These are phyloP conservation scores for Dendrocincla fuliginosa DNA, from an alignment of 2,797 vertebrate species.

Conservation along the genomic window DNA sequence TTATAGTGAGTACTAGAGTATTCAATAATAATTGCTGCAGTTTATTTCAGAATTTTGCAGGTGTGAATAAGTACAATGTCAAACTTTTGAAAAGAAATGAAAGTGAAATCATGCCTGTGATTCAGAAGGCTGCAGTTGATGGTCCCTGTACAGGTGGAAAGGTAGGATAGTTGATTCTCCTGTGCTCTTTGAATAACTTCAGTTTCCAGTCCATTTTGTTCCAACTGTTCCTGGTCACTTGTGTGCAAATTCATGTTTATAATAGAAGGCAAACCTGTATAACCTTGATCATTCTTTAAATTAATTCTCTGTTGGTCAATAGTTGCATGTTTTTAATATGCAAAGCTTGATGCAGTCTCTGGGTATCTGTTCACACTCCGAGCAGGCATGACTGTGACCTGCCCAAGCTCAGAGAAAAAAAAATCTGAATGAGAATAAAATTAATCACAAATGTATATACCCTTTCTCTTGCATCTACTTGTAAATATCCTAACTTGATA, in stretches of 20 bases:
- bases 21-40: not conserved
- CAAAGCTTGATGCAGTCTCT: not conserved
- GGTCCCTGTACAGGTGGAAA: conserved; percentile 53
- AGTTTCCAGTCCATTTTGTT: not conserved
- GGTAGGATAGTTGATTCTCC: conserved; percentile 51
- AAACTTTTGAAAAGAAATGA: conserved; percentile 91
- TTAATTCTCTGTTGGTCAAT: not conserved
- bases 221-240: not conserved
- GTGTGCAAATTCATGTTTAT: not conserved
- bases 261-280: not conserved
- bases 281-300: not conserved
- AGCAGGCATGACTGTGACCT: not conserved
- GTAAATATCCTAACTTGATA: not conserved
- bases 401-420: not conserved
- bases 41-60: conserved; percentile 76
- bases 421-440: not conserved
- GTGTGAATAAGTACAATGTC: conserved; percentile 75
- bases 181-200: not conserved
- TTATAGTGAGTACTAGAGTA: not conserved
- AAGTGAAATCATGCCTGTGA: conserved; percentile 63
- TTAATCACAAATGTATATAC: not conserved
- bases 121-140: conserved; percentile 59
- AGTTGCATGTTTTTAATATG: not conserved
- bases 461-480: not conserved
- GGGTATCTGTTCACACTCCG: not conserved